A percentile compares a stretch with the other conserved stretches of the same genome.
phyloP scores from a whole-genome alignment of 2,113 vertebrate genomes.

The Calidris pygmaea region DNA sequence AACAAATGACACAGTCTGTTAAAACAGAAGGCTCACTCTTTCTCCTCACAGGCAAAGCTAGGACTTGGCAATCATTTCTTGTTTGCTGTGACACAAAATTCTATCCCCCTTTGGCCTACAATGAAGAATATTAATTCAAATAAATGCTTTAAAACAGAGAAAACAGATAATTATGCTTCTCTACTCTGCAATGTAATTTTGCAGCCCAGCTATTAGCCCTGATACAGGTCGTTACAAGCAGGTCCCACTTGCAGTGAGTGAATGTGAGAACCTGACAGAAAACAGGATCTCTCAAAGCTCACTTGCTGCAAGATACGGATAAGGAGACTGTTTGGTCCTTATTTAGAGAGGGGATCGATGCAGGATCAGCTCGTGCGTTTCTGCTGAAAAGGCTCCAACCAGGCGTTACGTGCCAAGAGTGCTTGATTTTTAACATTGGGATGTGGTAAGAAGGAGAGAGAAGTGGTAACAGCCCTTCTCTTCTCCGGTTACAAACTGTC shows the following conservation, averaged over 20 bases:
- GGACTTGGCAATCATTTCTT: background rate
- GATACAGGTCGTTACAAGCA: rapidly evolving
- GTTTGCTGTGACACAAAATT: background rate
- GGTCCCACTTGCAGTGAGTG: background rate
- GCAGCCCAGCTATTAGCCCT: background rate
- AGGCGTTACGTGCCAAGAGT: background rate
- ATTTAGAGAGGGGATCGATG: background rate
- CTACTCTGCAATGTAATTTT: background rate
- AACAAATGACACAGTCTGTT: background rate
- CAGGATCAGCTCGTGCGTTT: background rate
- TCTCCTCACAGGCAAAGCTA: background rate
- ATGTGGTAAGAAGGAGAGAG: background rate
- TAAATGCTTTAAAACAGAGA: background rate
- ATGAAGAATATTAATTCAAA: background rate
- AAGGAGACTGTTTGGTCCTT: background rate
- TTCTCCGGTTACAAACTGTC: background rate
- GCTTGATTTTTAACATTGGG: background rate
- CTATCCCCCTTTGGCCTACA: background rate
- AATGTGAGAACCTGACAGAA: no score
- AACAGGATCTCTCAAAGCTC: no score
- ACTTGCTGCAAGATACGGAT: no score
- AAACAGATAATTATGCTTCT: background rate
- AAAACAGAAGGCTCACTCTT: background rate
- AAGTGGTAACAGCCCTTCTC: background rate
- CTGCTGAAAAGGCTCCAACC: background rate